Percentiles rank a stretch among this genome's conserved stretches.
Conservation (phyloP, 2,797 vertebrate species). For the Pseudopleuronectes americanus region DNA sequence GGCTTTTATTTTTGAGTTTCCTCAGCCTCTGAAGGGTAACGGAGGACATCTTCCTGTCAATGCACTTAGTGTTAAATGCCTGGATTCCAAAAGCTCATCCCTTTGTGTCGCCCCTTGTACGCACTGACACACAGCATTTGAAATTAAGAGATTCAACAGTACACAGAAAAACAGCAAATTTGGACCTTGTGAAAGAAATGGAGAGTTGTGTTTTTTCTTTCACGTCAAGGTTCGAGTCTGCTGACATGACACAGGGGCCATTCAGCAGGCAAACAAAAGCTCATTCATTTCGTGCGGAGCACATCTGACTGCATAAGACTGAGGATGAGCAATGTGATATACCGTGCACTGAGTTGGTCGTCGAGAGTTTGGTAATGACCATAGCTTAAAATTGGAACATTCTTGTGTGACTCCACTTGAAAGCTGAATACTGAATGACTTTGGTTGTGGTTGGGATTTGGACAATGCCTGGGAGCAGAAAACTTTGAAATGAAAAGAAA, state of each 20-base stretch:
- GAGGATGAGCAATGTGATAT: constrained; percentile 58
- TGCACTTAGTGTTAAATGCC: no score
- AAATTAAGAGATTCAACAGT: constrained; percentile 1
- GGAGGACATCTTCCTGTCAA: no score
- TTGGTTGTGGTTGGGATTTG: not conserved
- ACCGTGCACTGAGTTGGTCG: constrained; percentile 14
- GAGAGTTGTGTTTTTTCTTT: constrained; percentile 12
- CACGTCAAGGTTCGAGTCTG: constrained; percentile 38
- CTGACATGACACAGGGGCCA: constrained; percentile 69
- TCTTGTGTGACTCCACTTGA: constrained; percentile 25
- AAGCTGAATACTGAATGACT: constrained; percentile 1
- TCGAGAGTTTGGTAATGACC: constrained; percentile 28
- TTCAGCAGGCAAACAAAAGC: constrained; percentile 76
- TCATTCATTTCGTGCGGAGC: constrained; percentile 67
- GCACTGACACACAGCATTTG: no score
- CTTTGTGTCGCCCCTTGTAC: no score
- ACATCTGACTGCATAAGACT: constrained; percentile 61
- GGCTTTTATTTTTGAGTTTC: no score
- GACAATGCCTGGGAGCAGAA: not conserved
- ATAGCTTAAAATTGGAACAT: constrained; percentile 28
- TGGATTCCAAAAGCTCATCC: no score
- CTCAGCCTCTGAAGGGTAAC: no score
- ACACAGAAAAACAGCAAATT: constrained; percentile 11
- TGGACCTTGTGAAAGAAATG: constrained; percentile 20
- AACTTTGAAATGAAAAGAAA: not conserved